A percentile compares a stretch with the other conserved stretches of the same genome.
phyloP scores from a whole-genome alignment of 1,140 invertebrate genomes.

The Halyomorpha halys region DNA sequence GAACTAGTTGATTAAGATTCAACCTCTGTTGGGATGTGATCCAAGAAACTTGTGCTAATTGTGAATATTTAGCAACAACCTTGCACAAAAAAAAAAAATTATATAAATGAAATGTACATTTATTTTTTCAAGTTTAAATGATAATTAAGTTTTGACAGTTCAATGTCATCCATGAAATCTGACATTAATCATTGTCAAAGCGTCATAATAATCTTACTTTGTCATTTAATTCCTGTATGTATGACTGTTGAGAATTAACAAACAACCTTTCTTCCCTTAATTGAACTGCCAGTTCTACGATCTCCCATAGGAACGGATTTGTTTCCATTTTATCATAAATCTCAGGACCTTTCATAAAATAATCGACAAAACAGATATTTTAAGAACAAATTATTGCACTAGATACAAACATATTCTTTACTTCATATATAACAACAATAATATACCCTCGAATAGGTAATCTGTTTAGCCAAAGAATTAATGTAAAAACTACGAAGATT shows the following conservation, averaged over 20 bases:
- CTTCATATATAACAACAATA: no score
- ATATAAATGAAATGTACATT: slow-evolving; percentile 14
- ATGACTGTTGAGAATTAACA: slow-evolving; percentile 55
- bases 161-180: not conserved
- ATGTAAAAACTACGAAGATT: no score
- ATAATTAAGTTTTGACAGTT: not conserved
- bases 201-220: slow-evolving; percentile 41
- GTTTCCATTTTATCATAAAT: slow-evolving; percentile 28
- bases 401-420: no score
- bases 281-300: slow-evolving; percentile 57
- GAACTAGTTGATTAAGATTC: slow-evolving; percentile 69
- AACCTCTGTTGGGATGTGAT: slow-evolving; percentile 77
- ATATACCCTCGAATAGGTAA: no score
- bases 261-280: slow-evolving; percentile 63
- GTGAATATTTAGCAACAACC: slow-evolving; percentile 50
- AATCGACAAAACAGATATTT: no score
- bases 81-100: slow-evolving; percentile 32
- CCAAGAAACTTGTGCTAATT: slow-evolving; percentile 72
- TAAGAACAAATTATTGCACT: no score
- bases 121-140: not conserved
- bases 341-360: not conserved
- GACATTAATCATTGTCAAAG: no score
- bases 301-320: slow-evolving; percentile 40
- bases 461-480: no score
- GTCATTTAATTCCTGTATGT: slow-evolving; percentile 61